Conservation (phyloP, 2,797 vertebrate species). For the Gymnoscopelus braueri region DNA sequence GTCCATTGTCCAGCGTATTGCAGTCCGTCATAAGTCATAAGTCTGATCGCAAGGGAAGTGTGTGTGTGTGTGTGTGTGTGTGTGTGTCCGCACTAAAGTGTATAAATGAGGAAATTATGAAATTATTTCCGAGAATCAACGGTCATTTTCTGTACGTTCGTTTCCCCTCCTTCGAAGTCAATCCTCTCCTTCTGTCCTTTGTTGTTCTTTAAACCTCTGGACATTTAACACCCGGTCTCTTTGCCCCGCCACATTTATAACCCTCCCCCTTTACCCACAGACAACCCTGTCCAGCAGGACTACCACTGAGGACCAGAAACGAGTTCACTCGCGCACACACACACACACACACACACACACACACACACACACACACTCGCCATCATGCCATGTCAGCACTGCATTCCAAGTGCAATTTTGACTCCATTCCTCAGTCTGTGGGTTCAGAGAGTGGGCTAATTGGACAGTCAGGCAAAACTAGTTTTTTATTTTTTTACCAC, state of each 20-base stretch:
- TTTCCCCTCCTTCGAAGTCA: not conserved
- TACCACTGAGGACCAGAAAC: slow-evolving; percentile 47
- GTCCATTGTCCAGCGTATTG: slow-evolving; percentile 13
- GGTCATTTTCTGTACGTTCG: not conserved
- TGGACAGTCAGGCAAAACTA: slow-evolving; percentile 14
- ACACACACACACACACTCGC: slow-evolving; percentile 4
- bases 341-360: slow-evolving; percentile 7
- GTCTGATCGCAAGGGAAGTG: slow-evolving; percentile 11
- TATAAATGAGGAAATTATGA: slow-evolving; percentile 33
- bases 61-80: slow-evolving; percentile 22
- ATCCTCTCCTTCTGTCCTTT: slow-evolving; percentile 22
- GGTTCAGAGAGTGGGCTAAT: slow-evolving; percentile 28
- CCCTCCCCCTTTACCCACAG: slow-evolving; percentile 47
- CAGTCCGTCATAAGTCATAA: too few species aligned
- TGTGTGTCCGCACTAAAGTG: slow-evolving; percentile 1
- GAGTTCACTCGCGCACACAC: slow-evolving; percentile 4
- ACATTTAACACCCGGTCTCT: not conserved
- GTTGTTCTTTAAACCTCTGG: slow-evolving; percentile 4
- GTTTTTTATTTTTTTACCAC: not conserved
- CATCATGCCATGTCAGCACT: too few species aligned
- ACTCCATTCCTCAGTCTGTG: not conserved
- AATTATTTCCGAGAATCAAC: slow-evolving; percentile 19
- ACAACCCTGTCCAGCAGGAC: slow-evolving; percentile 83
- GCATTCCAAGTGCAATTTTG: not conserved
- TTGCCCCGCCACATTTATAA: slow-evolving; percentile 19